Base-by-base conservation (phyloP, 2,888 invertebrate species). In the Tethea ocularis region DNA sequence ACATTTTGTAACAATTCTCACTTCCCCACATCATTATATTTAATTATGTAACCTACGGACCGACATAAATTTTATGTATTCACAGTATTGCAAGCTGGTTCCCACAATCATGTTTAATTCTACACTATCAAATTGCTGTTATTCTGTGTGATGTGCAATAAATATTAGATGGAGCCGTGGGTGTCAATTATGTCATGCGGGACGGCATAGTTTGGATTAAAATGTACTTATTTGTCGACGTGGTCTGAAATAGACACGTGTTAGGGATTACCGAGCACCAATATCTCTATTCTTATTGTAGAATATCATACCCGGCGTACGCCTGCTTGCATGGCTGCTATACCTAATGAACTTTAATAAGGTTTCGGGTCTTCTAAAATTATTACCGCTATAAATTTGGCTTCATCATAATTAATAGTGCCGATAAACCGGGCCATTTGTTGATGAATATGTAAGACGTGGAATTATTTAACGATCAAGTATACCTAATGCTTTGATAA, bases 181-280 rank as follows among this genome's bases (percentile, higher is more conserved):
- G 83, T 86, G 84, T 85, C 87, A 84, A 87, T 88, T 87, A 87
- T 83, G 80, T 80, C 82, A 77, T 76, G 78, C 69, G 73, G 74
- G 72, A 74, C 77, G 71, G 83, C 77, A 79, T 80, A 77, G 82
- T 71, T 69, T 57, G 80, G 77, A 87, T 89, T 91, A 91, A 87
- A 89, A 88, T 80, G 82, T 85, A 75, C 88, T 88, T 88, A 92
- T 90, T 91, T 87, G 87, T 83, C 78, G 86, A 86, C 69, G 71
- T 69, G 77, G 76, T 87, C 91, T 89, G 91, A 91, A 88, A 88
- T 73, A 64, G 91, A 70, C 93, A 84, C 93, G 93, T 88, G 93
- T 68, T 66, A 55, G 41, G 89, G 91, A 89, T 93, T 90, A 89
- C 57, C 67, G 72, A 69, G 68, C 71, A 77, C 69, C 71, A 65